These are phyloP conservation scores for Pagrus major DNA, from an alignment of 2,113 vertebrate genomes.

Conservation along the genomic window DNA sequence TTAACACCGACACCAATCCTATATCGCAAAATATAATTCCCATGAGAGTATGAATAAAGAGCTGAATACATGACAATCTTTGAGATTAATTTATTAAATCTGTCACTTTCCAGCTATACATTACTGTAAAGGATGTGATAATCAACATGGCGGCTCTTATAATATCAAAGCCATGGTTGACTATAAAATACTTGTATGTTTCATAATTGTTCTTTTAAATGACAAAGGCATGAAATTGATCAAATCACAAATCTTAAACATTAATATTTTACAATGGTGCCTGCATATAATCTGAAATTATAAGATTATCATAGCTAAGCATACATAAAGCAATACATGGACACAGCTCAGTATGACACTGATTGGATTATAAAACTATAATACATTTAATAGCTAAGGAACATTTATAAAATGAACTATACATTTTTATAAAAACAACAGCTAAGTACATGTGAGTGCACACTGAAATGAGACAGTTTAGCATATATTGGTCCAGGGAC, in stretches of 20 bases:
- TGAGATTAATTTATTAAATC: constrained; percentile 63
- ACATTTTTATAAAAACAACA: constrained; percentile 39
- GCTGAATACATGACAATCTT: constrained; percentile 6
- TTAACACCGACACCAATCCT: background rate
- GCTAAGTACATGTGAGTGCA: constrained; percentile 19
- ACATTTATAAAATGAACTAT: constrained; percentile 44
- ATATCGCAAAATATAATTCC: background rate
- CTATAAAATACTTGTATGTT: constrained; percentile 13
- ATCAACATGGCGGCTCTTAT: constrained; percentile 28
- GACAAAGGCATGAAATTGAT: constrained; percentile 26
- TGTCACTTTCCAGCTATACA: constrained; percentile 39
- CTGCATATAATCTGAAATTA: constrained; percentile 17
- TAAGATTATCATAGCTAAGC: constrained; percentile 18
- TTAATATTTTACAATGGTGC: constrained; percentile 4
- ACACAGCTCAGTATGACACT: background rate
- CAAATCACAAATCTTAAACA: constrained; percentile 2
- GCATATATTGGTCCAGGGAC: constrained; percentile 25
- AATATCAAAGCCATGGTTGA: constrained; percentile 15
- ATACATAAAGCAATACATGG: constrained; percentile 23
- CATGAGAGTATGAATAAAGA: background rate
- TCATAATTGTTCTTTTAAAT: constrained; percentile 6
- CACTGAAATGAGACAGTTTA: constrained; percentile 15
- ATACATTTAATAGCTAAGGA: constrained; percentile 30
- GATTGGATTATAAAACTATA: constrained; percentile 31
- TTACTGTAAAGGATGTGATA: constrained; percentile 31